Conservation (phyloP, 2,888 invertebrate genomes). For the Ischnus inquisitorius region DNA sequence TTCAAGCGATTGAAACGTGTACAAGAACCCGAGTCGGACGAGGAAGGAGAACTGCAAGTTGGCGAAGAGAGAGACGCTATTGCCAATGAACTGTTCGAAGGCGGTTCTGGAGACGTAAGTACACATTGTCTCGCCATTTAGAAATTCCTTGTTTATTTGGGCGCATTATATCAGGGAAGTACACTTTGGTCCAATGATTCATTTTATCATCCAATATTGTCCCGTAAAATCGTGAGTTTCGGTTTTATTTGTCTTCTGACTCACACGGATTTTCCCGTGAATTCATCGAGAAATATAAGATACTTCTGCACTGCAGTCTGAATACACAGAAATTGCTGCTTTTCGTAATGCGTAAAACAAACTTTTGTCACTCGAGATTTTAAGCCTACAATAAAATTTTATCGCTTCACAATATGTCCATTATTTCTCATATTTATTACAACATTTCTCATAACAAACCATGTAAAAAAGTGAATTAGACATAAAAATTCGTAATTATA, state of each 20-base stretch:
- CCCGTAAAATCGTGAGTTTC: neutral
- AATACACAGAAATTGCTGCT: neutral
- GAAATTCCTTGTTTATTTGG: neutral
- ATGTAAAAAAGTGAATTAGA: neutral
- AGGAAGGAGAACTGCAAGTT: slow-evolving; percentile 92
- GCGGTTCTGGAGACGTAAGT: slow-evolving; percentile 93
- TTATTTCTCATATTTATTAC: neutral
- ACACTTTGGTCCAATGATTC: neutral
- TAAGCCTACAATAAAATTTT: too few species aligned
- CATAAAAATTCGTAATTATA: neutral
- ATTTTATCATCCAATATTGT: neutral
- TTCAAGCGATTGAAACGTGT: slow-evolving; percentile 94
- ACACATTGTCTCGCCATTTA: slow-evolving; percentile 26
- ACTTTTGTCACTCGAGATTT: neutral
- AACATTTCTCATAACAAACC: too few species aligned
- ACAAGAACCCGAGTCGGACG: slow-evolving; percentile 96
- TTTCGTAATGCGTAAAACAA: neutral
- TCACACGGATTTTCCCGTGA: too few species aligned
- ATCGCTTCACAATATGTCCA: too few species aligned
- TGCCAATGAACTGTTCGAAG: slow-evolving; percentile 95
- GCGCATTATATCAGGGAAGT: neutral
- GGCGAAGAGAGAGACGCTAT: slow-evolving; percentile 94
- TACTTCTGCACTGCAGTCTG: too few species aligned
- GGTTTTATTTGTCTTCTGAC: too few species aligned
- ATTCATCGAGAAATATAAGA: too few species aligned